A percentile compares a stretch with the other conserved stretches of the same genome.
phyloP scores from a whole-genome alignment of 2,888 invertebrate genomes.

The Eurois occulta region DNA sequence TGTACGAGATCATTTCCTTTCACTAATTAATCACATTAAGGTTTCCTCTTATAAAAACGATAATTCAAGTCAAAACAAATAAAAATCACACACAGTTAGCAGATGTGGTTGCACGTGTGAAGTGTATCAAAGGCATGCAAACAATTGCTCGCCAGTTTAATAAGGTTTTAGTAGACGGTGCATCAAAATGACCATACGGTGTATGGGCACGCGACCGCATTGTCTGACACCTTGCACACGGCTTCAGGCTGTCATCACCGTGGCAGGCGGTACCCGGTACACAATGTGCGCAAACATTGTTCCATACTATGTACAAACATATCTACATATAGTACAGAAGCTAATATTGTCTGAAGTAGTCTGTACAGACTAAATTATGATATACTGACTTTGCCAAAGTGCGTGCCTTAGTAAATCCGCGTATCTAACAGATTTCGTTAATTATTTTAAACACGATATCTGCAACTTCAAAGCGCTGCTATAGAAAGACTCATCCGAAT shows the following conservation, averaged over 20 bases:
- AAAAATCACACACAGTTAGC: conserved; percentile 42
- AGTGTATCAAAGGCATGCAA: conserved; percentile 60
- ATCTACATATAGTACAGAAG: not conserved
- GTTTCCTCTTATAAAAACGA: conserved; percentile 16
- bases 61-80: conserved; percentile 20
- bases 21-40: conserved; percentile 20
- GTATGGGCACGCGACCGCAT: conserved; percentile 84
- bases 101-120: conserved; percentile 74
- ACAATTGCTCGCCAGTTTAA: conserved; percentile 68
- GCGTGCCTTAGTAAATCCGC: conserved; percentile 21
- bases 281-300: conserved; percentile 45
- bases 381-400: conserved; percentile 7
- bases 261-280: conserved; percentile 65
- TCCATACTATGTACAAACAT: not conserved
- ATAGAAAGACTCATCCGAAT: conserved; percentile 74
- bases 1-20: not conserved
- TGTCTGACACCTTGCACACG: conserved; percentile 67
- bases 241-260: conserved; percentile 73
- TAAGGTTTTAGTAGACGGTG: conserved; percentile 75
- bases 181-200: conserved; percentile 78
- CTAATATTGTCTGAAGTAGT: not conserved
- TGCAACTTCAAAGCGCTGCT: conserved; percentile 67
- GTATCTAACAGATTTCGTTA: conserved; percentile 44
- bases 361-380: not conserved
- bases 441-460: conserved; percentile 68